Evolutionary conservation across 2,113 vertebrate species (phyloP).

Genomic region (Pteruthius melanotis): DNA sequence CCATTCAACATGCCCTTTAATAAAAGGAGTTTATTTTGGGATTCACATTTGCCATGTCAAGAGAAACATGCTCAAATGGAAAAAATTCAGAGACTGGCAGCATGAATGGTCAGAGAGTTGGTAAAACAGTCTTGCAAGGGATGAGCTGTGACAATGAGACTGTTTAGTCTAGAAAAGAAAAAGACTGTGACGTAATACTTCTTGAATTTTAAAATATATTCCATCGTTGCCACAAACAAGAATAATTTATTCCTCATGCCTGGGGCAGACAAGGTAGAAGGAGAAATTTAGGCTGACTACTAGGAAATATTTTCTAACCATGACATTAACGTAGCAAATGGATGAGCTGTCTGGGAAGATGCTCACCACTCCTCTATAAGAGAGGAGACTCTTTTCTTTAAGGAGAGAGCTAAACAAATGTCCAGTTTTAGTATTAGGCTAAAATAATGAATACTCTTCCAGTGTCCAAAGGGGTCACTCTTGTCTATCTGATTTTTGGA

Average conservation of each 20-base stretch:
- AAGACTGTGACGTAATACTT: not conserved
- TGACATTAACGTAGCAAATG: not conserved
- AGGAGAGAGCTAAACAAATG: not conserved
- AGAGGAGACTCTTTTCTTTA: not conserved
- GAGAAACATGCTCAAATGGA: not conserved
- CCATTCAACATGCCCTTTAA: not conserved
- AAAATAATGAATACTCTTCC: not conserved
- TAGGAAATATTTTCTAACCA: not conserved
- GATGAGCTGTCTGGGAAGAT: not conserved
- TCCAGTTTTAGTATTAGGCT: not conserved
- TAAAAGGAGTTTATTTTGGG: not conserved
- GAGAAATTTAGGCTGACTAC: not conserved
- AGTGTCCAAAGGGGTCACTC: not conserved
- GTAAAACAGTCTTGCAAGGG: not conserved
- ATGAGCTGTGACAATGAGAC: not conserved
- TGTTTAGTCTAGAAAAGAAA: not conserved
- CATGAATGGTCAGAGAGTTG: not conserved
- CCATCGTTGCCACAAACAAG: not conserved
- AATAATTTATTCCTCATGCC: not conserved
- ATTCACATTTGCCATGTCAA: not conserved
- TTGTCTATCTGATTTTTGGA: not conserved
- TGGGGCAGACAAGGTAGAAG: not conserved
- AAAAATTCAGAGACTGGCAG: not conserved
- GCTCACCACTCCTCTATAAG: fast-evolving
- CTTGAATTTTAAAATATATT: not conserved